Conservation (phyloP, 2,888 invertebrate species). For the Trichopoda pennipes region DNA sequence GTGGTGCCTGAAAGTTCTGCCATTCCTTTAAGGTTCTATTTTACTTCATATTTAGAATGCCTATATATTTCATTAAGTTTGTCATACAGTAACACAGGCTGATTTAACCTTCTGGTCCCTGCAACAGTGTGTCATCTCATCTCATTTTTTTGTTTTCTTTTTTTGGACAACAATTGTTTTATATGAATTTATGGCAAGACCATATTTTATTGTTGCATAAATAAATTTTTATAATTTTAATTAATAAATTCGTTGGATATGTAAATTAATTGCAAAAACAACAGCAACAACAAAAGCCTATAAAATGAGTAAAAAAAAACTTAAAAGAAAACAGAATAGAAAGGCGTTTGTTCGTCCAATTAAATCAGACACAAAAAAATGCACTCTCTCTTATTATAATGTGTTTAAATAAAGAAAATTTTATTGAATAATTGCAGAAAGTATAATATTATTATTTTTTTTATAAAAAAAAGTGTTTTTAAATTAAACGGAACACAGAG, state of each 20-base stretch:
- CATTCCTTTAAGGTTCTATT: too few species aligned
- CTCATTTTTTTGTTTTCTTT: not conserved
- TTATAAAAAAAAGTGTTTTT: not conserved
- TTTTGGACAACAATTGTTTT: not conserved
- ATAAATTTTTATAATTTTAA: conserved; percentile 45
- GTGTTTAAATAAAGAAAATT: not conserved
- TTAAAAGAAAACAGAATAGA: conserved; percentile 22
- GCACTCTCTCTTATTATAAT: not conserved
- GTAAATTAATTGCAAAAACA: conserved; percentile 49
- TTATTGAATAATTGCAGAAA: not conserved
- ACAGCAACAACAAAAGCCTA: not conserved
- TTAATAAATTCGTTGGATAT: conserved; percentile 58
- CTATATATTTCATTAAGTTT: too few species aligned
- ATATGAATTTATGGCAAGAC: not conserved
- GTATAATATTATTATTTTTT: not conserved
- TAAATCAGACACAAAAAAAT: conserved; percentile 25
- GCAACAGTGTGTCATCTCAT: too few species aligned
- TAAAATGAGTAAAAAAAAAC: too few species aligned
- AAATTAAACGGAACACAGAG: not conserved
- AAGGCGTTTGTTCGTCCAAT: conserved; percentile 27
- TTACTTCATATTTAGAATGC: too few species aligned
- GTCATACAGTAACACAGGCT: not conserved
- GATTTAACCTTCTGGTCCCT: not conserved
- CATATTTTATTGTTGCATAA: conserved; percentile 1
- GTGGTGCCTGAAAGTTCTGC: too few species aligned